Conservation (phyloP, 1,140 invertebrate genomes). For the Ips nitidus region DNA sequence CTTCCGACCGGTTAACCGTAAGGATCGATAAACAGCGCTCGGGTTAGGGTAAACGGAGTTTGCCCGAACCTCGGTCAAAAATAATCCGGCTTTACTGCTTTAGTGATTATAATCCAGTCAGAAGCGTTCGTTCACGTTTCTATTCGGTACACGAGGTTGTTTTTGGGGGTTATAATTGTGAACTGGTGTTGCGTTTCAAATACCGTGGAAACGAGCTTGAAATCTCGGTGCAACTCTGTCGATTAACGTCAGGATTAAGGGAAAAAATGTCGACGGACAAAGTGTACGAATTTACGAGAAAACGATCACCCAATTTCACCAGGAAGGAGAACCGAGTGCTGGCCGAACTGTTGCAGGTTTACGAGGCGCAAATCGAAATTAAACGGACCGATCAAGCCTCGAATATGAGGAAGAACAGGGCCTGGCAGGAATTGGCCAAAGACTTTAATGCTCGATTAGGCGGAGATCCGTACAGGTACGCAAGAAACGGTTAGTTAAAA, state of each 20-base stretch:
- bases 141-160: background rate
- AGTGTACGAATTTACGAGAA: background rate
- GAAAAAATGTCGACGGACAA: background rate
- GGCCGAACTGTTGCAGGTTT: conserved; percentile 6
- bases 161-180: too few species aligned
- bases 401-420: conserved; percentile 8
- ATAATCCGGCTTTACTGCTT: conserved; percentile 15
- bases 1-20: conserved; percentile 1
- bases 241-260: background rate
- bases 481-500: background rate
- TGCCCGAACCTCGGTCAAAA: conserved; percentile 20
- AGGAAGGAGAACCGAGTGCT: conserved; percentile 8
- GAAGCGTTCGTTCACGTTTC: background rate
- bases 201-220: too few species aligned
- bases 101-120: background rate
- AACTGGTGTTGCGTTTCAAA: too few species aligned
- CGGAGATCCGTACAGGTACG: conserved; percentile 19
- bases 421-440: conserved; percentile 18
- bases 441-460: conserved; percentile 15
- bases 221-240: too few species aligned
- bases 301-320: conserved; percentile 12
- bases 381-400: conserved; percentile 14
- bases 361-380: conserved; percentile 7
- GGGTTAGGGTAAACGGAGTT: conserved; percentile 19
- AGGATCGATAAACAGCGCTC: conserved; percentile 13